Conservation (phyloP, 2,113 vertebrate genomes). For the Cynocephalus volans region DNA sequence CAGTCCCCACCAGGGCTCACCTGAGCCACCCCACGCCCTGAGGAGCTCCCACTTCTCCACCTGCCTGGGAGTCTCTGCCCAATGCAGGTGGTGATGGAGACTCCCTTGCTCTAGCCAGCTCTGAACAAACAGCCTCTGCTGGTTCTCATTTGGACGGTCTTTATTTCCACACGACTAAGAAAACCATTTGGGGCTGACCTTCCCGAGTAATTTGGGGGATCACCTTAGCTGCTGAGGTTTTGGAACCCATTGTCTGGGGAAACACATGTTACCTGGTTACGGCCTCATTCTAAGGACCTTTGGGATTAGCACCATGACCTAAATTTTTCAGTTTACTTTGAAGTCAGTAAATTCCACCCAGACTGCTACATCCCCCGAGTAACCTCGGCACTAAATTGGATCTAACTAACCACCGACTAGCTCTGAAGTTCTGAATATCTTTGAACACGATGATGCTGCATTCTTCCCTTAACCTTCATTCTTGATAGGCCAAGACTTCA, state of each 20-base stretch:
- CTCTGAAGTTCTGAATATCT: too few species aligned
- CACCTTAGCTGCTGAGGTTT: neutral
- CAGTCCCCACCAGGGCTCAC: neutral
- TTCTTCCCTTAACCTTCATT: neutral
- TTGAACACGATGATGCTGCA: too few species aligned
- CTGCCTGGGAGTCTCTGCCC: too few species aligned
- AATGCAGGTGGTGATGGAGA: neutral
- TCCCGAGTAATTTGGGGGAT: neutral
- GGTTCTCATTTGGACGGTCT: neutral
- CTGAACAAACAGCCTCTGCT: too few species aligned
- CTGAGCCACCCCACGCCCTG: neutral
- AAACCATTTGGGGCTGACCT: neutral
- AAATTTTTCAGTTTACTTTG: neutral
- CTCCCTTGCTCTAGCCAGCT: neutral
- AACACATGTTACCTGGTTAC: neutral
- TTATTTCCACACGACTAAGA: neutral
- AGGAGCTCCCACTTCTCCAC: too few species aligned
- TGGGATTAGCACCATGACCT: too few species aligned
- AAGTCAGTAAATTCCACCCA: too few species aligned
- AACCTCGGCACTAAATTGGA: neutral
- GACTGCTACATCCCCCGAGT: too few species aligned
- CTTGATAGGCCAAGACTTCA: too few species aligned
- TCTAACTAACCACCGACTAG: too few species aligned
- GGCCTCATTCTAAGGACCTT: neutral
- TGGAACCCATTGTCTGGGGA: neutral